Evolutionary conservation across 37 sponge, comb jelly and placozoan species (phyloP).

Genomic region (Beroe ovata): DNA sequence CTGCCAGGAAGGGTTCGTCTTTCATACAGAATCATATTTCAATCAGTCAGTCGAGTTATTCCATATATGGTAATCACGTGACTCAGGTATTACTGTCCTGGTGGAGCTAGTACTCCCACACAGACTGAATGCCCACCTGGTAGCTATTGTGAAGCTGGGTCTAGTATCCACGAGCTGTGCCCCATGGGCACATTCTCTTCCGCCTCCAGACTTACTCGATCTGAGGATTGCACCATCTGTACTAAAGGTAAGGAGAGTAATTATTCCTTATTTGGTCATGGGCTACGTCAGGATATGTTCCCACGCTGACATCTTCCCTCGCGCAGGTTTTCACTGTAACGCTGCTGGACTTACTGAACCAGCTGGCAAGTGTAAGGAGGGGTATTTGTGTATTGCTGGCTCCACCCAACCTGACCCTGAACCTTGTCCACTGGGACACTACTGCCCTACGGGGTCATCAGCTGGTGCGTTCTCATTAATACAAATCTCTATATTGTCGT

Average conservation of each 20-base stretch:
- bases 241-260: conserved; percentile 32
- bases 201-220: neutral
- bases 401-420: neutral
- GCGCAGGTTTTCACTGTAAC: conserved; percentile 22
- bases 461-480: conserved; percentile 10
- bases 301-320: neutral
- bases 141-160: conserved; percentile 62
- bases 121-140: conserved; percentile 62
- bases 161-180: conserved; percentile 38
- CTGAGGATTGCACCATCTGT: conserved; percentile 58
- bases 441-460: conserved; percentile 29
- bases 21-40: no score
- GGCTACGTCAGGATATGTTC: no score
- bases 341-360: conserved; percentile 63
- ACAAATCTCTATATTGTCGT: neutral
- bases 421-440: conserved; percentile 59
- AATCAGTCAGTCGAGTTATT: no score
- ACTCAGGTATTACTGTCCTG: conserved; percentile 55
- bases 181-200: conserved; percentile 64
- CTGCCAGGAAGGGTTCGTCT: conserved; percentile 28
- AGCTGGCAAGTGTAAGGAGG: conserved; percentile 51
- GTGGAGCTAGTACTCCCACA: conserved; percentile 17
- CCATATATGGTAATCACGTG: no score
- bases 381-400: conserved; percentile 67
- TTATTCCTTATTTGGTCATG: neutral